These are phyloP conservation scores for Octomys mimax DNA, from an alignment of 2,797 vertebrate genomes.

Conservation along the genomic window DNA sequence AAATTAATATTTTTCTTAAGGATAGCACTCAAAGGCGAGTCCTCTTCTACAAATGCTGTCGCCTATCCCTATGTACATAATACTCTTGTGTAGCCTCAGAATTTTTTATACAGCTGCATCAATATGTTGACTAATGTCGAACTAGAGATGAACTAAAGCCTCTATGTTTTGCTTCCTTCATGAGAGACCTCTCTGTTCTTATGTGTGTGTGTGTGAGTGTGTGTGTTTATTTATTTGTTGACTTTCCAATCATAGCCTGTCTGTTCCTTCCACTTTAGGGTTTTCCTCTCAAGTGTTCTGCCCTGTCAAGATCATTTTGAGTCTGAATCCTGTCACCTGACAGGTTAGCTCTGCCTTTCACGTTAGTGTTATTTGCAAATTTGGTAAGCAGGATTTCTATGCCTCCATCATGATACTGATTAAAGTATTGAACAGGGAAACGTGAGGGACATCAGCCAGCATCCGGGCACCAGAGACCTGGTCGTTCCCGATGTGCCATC, in stretches of 20 bases:
- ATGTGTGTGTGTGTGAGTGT: neutral
- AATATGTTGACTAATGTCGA: slow-evolving; percentile 47
- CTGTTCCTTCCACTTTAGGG: slow-evolving; percentile 60
- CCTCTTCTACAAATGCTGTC: neutral
- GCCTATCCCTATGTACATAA: neutral
- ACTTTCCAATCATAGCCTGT: slow-evolving; percentile 38
- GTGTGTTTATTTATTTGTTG: slow-evolving; percentile 42
- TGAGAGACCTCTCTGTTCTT: neutral
- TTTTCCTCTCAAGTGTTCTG: slow-evolving; percentile 56
- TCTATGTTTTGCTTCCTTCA: neutral
- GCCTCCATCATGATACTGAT: neutral
- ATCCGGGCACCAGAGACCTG: neutral
- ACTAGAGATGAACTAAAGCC: slow-evolving; percentile 6
- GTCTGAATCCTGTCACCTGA: slow-evolving; percentile 58
- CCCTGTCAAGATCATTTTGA: slow-evolving; percentile 74
- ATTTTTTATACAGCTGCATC: neutral
- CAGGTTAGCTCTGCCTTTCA: slow-evolving; percentile 66
- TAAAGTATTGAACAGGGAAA: slow-evolving; percentile 58
- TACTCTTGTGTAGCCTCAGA: neutral
- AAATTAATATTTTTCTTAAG: neutral
- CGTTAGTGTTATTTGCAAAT: slow-evolving; percentile 48
- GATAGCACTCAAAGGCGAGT: neutral
- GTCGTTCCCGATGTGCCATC: slow-evolving; percentile 21
- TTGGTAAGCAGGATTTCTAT: slow-evolving; percentile 47
- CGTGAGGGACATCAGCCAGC: slow-evolving; percentile 37